Evolutionary conservation across 2,113 vertebrate species (phyloP), one percentile per base, ranked within the genome.

Genomic region (Ornithorhynchus anatinus): DNA sequence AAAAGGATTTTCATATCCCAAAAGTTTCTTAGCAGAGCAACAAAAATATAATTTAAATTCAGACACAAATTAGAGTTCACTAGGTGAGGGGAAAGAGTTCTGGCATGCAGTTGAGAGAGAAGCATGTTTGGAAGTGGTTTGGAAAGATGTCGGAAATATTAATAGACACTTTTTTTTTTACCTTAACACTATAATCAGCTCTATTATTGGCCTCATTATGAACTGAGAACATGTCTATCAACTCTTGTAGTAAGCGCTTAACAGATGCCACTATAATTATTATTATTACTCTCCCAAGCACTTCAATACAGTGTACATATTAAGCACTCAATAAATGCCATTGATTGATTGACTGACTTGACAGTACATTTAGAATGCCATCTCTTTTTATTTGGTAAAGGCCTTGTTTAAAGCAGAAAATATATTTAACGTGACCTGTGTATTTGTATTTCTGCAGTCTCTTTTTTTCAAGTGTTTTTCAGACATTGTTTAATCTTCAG

Each of bases 331-430:
- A n/a, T n/a, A n/a, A n/a, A n/a, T n/a, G n/a, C n/a, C n/a, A n/a
- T n/a, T n/a, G n/a, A n/a, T 22, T 70, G 75, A n/a, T n/a, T n/a
- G n/a, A n/a, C 22, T 70, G 75, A 68, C 35, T 52, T 52, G 9
- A 31, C 51, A 70, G 52, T 29, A 2, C 7, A 1, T 47, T 57
- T 45, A 13, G 38, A 53, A 16, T 27, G 10, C 16, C 12, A 32
- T 13, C 10, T 70, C 67, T 54, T 27, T 44, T 0, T 40, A 2
- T 4, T 39, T 8, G 15, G 38, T 42, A 1, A 39, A 14, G 25
- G 20, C 47, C 63, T 16, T 19, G 5, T 33, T n/a, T 16, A 17
- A 3, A 8, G 16, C 25, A 23, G 54, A 29, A 57, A 37, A 16
- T 1, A 1, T 25, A 12, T 23, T 23, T 38, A 3, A n/a, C 4